These are phyloP conservation scores for Epinotia nisella DNA, from an alignment of 2,888 invertebrate genomes.

Conservation along the genomic window DNA sequence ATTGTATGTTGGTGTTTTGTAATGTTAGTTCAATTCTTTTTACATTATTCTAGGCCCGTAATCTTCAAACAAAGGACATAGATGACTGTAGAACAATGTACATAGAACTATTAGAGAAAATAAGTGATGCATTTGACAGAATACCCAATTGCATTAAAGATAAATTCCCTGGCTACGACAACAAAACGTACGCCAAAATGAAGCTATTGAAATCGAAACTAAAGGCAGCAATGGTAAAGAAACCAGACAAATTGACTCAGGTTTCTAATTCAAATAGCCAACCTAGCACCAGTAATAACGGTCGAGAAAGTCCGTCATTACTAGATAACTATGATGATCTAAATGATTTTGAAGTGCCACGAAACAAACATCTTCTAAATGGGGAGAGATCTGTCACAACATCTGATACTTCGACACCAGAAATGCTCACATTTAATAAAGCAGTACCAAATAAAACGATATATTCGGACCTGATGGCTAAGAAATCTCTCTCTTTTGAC, in stretches of 20 bases:
- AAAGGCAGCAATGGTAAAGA: constrained; percentile 75
- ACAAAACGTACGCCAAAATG: constrained; percentile 81
- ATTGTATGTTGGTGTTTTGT: neutral
- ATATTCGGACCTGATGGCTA: constrained; percentile 61
- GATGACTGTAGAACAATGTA: constrained; percentile 81
- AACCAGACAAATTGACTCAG: constrained; percentile 57
- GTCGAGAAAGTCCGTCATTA: constrained; percentile 36
- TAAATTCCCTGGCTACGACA: constrained; percentile 86
- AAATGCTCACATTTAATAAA: constrained; percentile 56
- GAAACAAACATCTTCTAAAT: constrained; percentile 22
- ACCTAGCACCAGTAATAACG: constrained; percentile 35
- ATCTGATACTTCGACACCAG: constrained; percentile 66
- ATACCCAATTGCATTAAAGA: constrained; percentile 86
- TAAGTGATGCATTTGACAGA: constrained; percentile 85
- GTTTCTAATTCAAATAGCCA: constrained; percentile 32
- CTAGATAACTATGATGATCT: constrained; percentile 25
- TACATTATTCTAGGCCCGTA: constrained; percentile 52
- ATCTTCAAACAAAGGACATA: constrained; percentile 53
- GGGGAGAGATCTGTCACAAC: constrained; percentile 23
- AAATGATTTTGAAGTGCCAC: constrained; percentile 34
- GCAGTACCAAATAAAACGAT: constrained; percentile 59
- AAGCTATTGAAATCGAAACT: constrained; percentile 85
- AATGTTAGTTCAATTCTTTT: neutral
- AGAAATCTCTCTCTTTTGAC: constrained; percentile 67
- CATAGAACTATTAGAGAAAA: constrained; percentile 86